These are phyloP conservation scores for Oncorhynchus nerka DNA, from an alignment of 2,113 vertebrate species.

Conservation along the genomic window DNA sequence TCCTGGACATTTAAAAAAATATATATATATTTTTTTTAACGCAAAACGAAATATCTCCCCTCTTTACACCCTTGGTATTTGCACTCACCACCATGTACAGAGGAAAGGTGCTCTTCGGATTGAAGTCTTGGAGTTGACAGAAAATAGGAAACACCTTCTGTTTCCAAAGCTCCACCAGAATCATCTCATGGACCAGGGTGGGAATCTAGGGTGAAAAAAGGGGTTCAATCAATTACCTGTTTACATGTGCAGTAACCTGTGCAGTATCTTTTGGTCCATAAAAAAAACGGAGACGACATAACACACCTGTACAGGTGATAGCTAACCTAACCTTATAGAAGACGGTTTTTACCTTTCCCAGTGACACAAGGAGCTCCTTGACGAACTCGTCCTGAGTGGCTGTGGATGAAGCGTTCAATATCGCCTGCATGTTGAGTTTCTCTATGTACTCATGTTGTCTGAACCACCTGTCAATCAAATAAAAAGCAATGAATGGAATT, in stretches of 20 bases:
- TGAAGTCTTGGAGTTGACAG: constrained; percentile 88
- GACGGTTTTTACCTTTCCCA: constrained; percentile 79
- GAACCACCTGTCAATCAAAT: constrained; percentile 80
- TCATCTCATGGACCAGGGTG: constrained; percentile 84
- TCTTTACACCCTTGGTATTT: too few species aligned
- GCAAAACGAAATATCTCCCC: too few species aligned
- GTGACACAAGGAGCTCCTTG: constrained; percentile 83
- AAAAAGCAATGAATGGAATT: not conserved
- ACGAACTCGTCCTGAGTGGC: constrained; percentile 82
- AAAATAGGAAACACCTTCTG: constrained; percentile 88
- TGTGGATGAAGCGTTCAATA: constrained; percentile 78
- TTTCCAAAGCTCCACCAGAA: constrained; percentile 91
- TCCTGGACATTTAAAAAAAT: too few species aligned
- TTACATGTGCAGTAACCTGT: not conserved
- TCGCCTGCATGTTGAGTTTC: constrained; percentile 94
- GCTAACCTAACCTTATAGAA: not conserved
- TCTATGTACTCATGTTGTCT: constrained; percentile 86
- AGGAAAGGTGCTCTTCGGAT: constrained; percentile 85
- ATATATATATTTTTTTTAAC: too few species aligned
- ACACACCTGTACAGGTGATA: too few species aligned
- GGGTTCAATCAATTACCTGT: not conserved
- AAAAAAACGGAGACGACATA: too few species aligned
- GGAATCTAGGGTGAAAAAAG: constrained; percentile 75
- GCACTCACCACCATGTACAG: constrained; percentile 92
- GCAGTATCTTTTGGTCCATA: too few species aligned